phyloP scores from a whole-genome alignment of 2,888 invertebrate species.

The Tortricodes alternella region DNA sequence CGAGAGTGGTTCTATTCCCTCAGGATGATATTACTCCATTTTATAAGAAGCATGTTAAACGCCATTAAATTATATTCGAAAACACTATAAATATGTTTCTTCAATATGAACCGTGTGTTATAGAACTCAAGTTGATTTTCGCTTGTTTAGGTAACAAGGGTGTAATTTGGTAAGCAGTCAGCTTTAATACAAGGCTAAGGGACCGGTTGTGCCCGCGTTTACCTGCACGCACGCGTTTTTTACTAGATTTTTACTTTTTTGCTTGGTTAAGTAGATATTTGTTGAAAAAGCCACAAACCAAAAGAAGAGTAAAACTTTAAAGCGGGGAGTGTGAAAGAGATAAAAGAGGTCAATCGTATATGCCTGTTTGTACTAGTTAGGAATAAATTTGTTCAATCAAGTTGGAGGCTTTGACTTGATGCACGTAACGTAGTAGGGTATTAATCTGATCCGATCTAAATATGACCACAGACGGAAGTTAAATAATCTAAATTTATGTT shows the following conservation, averaged over 20 bases:
- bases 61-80: conserved; percentile 52
- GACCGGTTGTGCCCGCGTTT: conserved; percentile 62
- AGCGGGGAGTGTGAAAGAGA: neutral
- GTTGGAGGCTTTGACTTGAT: neutral
- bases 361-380: neutral
- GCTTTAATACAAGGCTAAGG: conserved; percentile 55
- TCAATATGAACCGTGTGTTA: conserved; percentile 21
- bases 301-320: neutral
- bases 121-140: conserved; percentile 40
- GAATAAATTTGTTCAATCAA: neutral
- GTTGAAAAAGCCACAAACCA: neutral
- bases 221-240: conserved; percentile 61
- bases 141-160: conserved; percentile 34
- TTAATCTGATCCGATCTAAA: too few species aligned
- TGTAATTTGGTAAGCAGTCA: conserved; percentile 67
- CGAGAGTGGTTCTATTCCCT: conserved; percentile 35
- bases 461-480: neutral
- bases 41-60: conserved; percentile 51
- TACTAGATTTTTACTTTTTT: conserved; percentile 28
- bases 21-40: conserved; percentile 39
- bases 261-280: conserved; percentile 14
- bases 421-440: too few species aligned
- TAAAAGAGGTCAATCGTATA: neutral
- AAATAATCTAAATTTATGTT: too few species aligned
- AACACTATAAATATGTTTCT: conserved; percentile 41